These are phyloP conservation scores for Percopsis omiscomaycus DNA, from an alignment of 2,797 vertebrate species.

Conservation along the genomic window DNA sequence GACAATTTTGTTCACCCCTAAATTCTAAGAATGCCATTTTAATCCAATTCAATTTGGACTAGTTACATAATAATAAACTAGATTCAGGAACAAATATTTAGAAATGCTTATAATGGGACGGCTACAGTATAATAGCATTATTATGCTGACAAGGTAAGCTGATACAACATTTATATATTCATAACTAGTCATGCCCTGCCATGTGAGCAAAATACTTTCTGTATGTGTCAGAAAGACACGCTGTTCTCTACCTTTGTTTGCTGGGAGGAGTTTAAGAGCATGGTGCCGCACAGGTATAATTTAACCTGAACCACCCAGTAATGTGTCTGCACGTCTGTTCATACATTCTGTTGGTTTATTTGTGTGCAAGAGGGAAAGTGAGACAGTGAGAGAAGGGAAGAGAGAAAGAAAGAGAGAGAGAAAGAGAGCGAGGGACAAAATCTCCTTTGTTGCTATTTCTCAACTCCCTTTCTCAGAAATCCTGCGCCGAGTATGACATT, in stretches of 20 bases:
- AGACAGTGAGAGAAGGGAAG: conserved; percentile 2
- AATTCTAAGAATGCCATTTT: neutral
- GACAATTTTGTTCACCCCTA: conserved; percentile 13
- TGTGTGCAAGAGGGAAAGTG: neutral
- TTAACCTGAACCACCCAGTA: conserved; percentile 8
- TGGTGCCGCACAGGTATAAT: neutral
- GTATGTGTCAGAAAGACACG: too few species aligned
- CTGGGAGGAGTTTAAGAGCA: too few species aligned
- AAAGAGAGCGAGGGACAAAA: neutral
- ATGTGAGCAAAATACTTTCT: too few species aligned
- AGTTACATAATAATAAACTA: conserved; percentile 1
- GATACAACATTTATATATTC: too few species aligned
- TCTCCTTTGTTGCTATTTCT: conserved; percentile 50
- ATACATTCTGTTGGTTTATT: neutral
- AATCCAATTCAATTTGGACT: conserved; percentile 23
- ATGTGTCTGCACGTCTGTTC: conserved; percentile 6
- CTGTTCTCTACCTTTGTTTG: too few species aligned
- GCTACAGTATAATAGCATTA: conserved; percentile 14
- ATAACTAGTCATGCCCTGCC: too few species aligned
- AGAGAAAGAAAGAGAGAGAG: conserved; percentile 16
- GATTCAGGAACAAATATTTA: conserved; percentile 30
- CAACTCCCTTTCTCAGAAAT: conserved; percentile 67
- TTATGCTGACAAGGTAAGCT: neutral
- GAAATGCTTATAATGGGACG: neutral
- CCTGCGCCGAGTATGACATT: conserved; percentile 42